Evolutionary conservation across 2,888 invertebrate species (phyloP), one percentile per base, ranked within the genome.

Genomic region (Ormyrus thymus): DNA sequence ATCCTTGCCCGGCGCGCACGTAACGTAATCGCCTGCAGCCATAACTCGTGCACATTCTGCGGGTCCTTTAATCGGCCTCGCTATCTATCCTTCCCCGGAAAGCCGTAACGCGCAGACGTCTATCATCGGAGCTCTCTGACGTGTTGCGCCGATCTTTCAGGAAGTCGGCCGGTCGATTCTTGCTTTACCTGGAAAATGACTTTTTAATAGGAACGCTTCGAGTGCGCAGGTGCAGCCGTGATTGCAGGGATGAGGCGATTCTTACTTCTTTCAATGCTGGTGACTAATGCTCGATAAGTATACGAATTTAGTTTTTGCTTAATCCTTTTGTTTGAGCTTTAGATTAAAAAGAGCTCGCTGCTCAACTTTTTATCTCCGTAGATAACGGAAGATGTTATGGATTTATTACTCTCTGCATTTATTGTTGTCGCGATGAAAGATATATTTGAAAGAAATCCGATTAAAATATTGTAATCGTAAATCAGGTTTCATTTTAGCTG

Each of bases 1-100:
- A 66, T 78, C 80, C 78, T 78, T 81, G 68, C 79, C 11, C n/a
- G 46, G 3, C 48, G 45, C 48, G 45, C 59, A 11, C 29, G 55
- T 64, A 64, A 64, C 64, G 65, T 59, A 66, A 74, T 66, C 81
- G 81, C 13, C 66, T 58, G 58, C 70, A 68, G 68, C 29, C 29
- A 29, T 29, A 29, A 29, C 29, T 29, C 29, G 29, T 29, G 29
- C 56, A 43, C 43, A n/a, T 58, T 50, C 56, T 74, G 74, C 76
- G 80, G 79, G 69, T 82, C 81, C 81, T 82, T 82, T 82, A 79
- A 81, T 82, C 80, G 51, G 13, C 74, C 58, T 66, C 43, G 46
- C 73, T 66, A 11, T 29, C 13, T 59, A 46, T 13, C 11, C 29
- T 29, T 29, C 10, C 13, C 56, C 7, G n/a, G 48, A 11, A 61